A percentile compares a stretch with the other conserved stretches of the same genome.
Evolutionary conservation across 2,113 vertebrate genomes (phyloP).

Genomic region (Phoenicopterus ruber): DNA sequence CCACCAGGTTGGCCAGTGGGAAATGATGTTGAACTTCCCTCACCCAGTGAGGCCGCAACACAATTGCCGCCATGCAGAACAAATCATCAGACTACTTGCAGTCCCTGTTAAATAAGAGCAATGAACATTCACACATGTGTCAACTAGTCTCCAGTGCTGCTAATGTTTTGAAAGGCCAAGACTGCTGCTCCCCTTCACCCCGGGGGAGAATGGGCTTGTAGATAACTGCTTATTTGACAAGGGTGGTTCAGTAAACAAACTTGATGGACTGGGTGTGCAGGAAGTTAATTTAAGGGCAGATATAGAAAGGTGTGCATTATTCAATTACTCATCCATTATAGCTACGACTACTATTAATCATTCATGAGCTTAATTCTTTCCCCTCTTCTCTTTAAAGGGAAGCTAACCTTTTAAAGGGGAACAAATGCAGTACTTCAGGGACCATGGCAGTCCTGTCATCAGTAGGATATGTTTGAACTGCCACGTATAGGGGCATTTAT

Average conservation of each 20-base stretch:
- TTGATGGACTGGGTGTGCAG: not conserved
- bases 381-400: not conserved
- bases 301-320: not conserved
- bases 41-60: not conserved
- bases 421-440: not conserved
- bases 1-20: not conserved
- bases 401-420: not conserved
- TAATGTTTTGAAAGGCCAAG: not conserved
- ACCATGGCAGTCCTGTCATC: not conserved
- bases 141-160: not conserved
- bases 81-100: not conserved
- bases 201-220: not conserved
- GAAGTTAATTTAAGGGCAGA: slow-evolving; percentile 9
- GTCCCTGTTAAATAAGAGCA: not conserved
- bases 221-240: not conserved
- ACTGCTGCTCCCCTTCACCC: not conserved
- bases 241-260: not conserved
- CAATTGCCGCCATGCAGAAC: not conserved
- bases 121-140: not conserved
- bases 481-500: not conserved
- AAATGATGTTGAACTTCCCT: not conserved
- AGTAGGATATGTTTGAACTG: not conserved
- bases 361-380: not conserved
- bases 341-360: not conserved
- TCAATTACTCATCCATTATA: slow-evolving; percentile 11